Conservation (phyloP, 2,113 vertebrate genomes). For the Ctenomys sociabilis region DNA sequence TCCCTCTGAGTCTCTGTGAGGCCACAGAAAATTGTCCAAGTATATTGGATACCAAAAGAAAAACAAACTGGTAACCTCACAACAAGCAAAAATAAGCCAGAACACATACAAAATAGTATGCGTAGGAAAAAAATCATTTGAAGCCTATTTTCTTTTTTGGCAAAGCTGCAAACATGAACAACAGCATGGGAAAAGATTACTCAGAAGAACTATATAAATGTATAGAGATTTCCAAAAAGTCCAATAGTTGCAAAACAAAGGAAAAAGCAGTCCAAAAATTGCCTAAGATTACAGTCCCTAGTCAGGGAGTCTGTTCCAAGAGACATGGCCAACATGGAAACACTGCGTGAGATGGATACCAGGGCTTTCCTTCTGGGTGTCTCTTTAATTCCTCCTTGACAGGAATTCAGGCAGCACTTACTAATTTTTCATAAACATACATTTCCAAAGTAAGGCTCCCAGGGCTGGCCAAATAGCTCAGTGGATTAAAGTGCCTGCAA, state of each 20-base stretch:
- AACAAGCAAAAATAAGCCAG: slow-evolving; percentile 40
- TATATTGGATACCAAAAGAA: slow-evolving; percentile 55
- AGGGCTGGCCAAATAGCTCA: too few relatives aligned
- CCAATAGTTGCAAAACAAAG: slow-evolving; percentile 48
- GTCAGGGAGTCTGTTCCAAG: not conserved
- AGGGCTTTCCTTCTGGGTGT: not conserved
- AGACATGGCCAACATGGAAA: not conserved
- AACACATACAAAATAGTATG: slow-evolving; percentile 48
- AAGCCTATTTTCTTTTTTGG: slow-evolving; percentile 60
- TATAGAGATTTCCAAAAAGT: not conserved
- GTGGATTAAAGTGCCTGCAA: too few relatives aligned
- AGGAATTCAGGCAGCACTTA: not conserved
- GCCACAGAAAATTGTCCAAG: slow-evolving; percentile 66
- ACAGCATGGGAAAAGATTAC: slow-evolving; percentile 54
- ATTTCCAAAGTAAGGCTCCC: not conserved
- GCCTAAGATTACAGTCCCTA: not conserved
- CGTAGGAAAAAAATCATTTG: slow-evolving; percentile 55
- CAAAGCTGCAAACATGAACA: slow-evolving; percentile 25
- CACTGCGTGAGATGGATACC: not conserved
- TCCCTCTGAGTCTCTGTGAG: slow-evolving; percentile 56
- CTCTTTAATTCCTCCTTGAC: not conserved
- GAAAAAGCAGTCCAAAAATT: slow-evolving; percentile 38
- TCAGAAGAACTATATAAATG: slow-evolving; percentile 47
- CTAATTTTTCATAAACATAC: slow-evolving; percentile 38
- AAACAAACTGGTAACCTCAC: slow-evolving; percentile 60